Conservation (phyloP, 2,888 invertebrate species). For the Coecobrya sp. region DNA sequence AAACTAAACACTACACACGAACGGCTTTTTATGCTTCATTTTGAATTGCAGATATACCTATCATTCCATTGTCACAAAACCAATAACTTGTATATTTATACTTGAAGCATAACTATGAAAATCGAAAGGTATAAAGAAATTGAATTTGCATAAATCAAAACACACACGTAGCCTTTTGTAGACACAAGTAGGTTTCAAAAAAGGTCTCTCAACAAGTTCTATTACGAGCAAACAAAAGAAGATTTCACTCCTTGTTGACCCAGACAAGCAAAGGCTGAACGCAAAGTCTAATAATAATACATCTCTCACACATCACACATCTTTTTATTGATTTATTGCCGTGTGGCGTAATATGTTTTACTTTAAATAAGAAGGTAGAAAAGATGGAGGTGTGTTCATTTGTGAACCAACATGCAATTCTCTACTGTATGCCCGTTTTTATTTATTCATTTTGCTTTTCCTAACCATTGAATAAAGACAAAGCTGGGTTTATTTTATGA, state of each 20-base stretch:
- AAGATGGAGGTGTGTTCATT: background rate
- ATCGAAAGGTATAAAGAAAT: background rate
- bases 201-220: constrained; percentile 9
- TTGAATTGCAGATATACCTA: background rate
- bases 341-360: background rate
- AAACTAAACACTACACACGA: background rate
- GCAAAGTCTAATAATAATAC: constrained; percentile 29
- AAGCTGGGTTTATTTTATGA: constrained; percentile 47
- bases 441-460: background rate
- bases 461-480: constrained; percentile 14
- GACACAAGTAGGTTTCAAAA: constrained; percentile 6
- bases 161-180: constrained; percentile 5
- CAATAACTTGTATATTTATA: background rate
- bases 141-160: constrained; percentile 66
- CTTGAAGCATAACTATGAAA: background rate
- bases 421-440: background rate
- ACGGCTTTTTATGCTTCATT: too few species aligned
- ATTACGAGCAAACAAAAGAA: constrained; percentile 41
- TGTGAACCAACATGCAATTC: background rate
- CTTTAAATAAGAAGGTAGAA: background rate
- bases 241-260: constrained; percentile 74
- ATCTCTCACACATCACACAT: constrained; percentile 11
- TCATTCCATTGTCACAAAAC: background rate
- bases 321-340: constrained; percentile 71
- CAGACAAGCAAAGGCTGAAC: constrained; percentile 9